phyloP scores from a whole-genome alignment of 2,888 invertebrate genomes.

The Dasysyrphus albostriatus region DNA sequence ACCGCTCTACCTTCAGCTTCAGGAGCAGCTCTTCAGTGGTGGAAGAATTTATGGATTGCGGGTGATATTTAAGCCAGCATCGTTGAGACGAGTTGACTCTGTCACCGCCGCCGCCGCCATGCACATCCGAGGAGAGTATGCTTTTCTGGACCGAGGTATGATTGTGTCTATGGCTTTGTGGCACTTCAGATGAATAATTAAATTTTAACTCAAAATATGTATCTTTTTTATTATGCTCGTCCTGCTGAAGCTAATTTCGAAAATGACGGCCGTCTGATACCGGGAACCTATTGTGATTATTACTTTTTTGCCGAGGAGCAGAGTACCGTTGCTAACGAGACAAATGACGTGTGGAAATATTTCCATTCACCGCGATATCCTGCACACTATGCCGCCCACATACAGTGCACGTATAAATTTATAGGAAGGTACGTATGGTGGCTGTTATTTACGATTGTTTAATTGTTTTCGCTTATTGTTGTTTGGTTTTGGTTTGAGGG shows the following conservation, averaged over 20 bases:
- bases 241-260: slow-evolving; percentile 89
- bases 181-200: slow-evolving; percentile 34
- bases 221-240: slow-evolving; percentile 4
- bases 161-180: slow-evolving; percentile 15
- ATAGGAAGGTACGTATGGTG: slow-evolving; percentile 88
- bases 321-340: slow-evolving; percentile 49
- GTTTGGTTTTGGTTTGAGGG: slow-evolving; percentile 20
- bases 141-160: slow-evolving; percentile 68
- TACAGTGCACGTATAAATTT: slow-evolving; percentile 95
- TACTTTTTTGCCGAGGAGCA: slow-evolving; percentile 90
- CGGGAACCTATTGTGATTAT: slow-evolving; percentile 93
- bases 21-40: slow-evolving; percentile 63
- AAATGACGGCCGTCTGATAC: slow-evolving; percentile 91
- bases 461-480: slow-evolving; percentile 57
- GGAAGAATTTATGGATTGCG: slow-evolving; percentile 75
- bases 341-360: slow-evolving; percentile 88
- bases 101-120: slow-evolving; percentile 32
- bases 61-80: slow-evolving; percentile 66
- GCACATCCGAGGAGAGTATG: slow-evolving; percentile 64
- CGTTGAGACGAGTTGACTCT: slow-evolving; percentile 55
- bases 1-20: background rate
- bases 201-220: slow-evolving; percentile 41
- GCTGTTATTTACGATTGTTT: slow-evolving; percentile 62
- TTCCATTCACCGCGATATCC: slow-evolving; percentile 98
- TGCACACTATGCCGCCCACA: slow-evolving; percentile 96